These are phyloP conservation scores for Macaca fascicularis DNA, from an alignment of 2,113 vertebrate species.

Conservation along the genomic window DNA sequence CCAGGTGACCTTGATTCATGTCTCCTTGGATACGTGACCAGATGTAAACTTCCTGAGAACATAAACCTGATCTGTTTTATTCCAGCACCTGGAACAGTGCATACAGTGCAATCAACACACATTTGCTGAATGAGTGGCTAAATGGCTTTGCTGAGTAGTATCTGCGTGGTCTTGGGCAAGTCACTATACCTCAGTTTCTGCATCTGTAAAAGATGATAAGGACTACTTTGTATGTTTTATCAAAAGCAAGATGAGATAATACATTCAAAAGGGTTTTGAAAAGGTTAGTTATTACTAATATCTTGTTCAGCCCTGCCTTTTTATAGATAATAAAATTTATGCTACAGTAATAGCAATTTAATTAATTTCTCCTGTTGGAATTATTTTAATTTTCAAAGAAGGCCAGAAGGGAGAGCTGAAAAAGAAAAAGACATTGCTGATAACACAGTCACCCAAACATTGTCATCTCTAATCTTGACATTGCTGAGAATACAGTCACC, in stretches of 20 bases:
- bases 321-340: conserved; percentile 5
- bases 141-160: neutral
- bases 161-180: neutral
- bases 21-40: neutral
- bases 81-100: neutral
- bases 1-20: neutral
- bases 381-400: conserved; percentile 45
- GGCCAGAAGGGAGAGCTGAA: neutral
- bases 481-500: too few relatives aligned
- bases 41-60: neutral
- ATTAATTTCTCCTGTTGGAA: conserved; percentile 26
- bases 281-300: neutral
- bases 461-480: neutral
- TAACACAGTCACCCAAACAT: neutral
- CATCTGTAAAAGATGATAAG: neutral
- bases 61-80: neutral
- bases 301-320: neutral
- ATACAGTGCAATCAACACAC: rapidly evolving
- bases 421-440: neutral
- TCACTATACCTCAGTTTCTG: neutral
- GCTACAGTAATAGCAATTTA: conserved; percentile 26
- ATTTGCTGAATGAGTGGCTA: neutral
- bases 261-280: neutral
- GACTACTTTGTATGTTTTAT: neutral
- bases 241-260: neutral